Conservation (phyloP, 2,888 invertebrate species). For the Luffia ferchaultella region DNA sequence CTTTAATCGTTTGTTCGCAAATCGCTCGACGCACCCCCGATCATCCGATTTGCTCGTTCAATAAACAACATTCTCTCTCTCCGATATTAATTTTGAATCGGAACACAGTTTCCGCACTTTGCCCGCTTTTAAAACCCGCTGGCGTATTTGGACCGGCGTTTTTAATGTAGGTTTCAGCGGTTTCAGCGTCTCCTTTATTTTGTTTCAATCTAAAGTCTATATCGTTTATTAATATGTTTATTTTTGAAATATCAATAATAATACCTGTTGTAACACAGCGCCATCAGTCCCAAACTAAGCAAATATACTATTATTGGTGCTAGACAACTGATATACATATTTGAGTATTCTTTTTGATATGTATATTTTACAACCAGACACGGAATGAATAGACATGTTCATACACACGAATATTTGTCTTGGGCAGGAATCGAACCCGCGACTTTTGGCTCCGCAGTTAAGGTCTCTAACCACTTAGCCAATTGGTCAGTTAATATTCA, state of each 20-base stretch:
- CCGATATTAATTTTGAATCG: not conserved
- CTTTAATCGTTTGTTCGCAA: not conserved
- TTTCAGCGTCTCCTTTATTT: not conserved
- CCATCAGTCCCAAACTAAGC: not conserved
- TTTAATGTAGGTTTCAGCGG: not conserved
- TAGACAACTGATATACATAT: no score
- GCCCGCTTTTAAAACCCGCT: not conserved
- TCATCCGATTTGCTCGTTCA: not conserved
- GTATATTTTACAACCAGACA: no score
- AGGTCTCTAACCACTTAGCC: no score
- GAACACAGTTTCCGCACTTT: not conserved
- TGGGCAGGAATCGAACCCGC: no score
- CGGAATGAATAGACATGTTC: no score
- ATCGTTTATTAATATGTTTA: not conserved
- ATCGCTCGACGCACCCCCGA: not conserved
- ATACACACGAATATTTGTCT: no score
- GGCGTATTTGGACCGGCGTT: not conserved
- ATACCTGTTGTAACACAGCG: not conserved
- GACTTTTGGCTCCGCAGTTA: no score
- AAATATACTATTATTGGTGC: no score
- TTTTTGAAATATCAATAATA: not conserved
- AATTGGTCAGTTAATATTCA: no score
- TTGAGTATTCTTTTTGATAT: no score
- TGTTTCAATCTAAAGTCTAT: not conserved
- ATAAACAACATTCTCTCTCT: not conserved